Evolutionary conservation across 2,113 vertebrate genomes (phyloP), one percentile per base, ranked within the genome.

Genomic region (Notothenia coriiceps): DNA sequence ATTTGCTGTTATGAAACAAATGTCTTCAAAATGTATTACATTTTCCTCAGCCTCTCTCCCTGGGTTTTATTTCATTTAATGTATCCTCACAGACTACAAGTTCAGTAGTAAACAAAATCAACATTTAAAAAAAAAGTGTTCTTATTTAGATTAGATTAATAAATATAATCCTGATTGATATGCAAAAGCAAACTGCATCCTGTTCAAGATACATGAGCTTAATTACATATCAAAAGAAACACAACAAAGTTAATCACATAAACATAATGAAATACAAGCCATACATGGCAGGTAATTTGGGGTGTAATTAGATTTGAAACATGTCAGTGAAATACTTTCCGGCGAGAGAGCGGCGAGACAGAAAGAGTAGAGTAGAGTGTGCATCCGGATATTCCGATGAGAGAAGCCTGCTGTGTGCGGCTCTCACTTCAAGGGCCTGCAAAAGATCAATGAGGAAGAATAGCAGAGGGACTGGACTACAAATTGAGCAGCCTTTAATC

Each of bases 401-500:
- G 64, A 79, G 73, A 43, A 15, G 70, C 68, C 62, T 70, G 83
- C 85, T 78, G 86, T 11, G 66, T 52, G 64, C 74, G 57, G 74
- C 76, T 80, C 80, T 86, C 75, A 68, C 82, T 85, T 90, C 79
- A 82, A 90, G 84, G 83, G 79, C 70, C 67, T 70, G 82, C 83
- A 90, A 82, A 76, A 89, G 88, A 92, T 93, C 89, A 93, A 90
- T 90, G 73, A 75, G 64, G 75, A 78, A 84, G 88, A 87, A 88
- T 46, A 88, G 89, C 89, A 63, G 77, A 64, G 86, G 90, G 88
- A 90, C 85, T 50, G 72, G 84, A 87, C 87, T 89, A 82, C 86
- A 91, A 89, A 92, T 89, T 88, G 85, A 92, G 81, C 83, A 81
- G 79, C 80, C 77, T 91, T 91, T 93, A 94, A 92, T 93, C 93